A percentile compares a stretch with the other conserved stretches of the same genome.
Conservation (phyloP, 2,888 invertebrate genomes). For the Acrocyrtus sp. region DNA sequence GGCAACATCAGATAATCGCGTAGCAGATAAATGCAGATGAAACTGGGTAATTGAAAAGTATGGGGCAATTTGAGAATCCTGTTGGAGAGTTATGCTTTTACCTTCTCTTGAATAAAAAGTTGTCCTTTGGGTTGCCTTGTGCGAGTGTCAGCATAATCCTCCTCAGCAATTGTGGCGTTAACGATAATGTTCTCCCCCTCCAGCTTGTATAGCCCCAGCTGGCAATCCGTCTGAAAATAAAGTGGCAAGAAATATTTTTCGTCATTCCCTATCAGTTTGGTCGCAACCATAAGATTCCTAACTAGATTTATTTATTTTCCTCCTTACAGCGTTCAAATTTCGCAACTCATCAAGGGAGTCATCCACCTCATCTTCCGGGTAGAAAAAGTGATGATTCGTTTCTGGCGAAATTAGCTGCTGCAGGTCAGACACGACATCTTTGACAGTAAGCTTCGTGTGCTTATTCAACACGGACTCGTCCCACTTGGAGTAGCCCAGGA, state of each 20-base stretch:
- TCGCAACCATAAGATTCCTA: too few species aligned
- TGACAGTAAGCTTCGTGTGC: conserved; percentile 84
- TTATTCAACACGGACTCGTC: conserved; percentile 85
- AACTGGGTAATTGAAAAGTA: neutral
- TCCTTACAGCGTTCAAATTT: conserved; percentile 61
- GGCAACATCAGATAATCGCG: too few species aligned
- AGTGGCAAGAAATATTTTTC: too few species aligned
- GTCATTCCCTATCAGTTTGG: too few species aligned
- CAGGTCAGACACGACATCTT: conserved; percentile 83
- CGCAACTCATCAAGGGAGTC: conserved; percentile 49
- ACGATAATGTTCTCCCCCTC: conserved; percentile 90
- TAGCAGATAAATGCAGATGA: too few species aligned
- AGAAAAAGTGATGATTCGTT: conserved; percentile 60
- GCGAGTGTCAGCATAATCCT: conserved; percentile 68
- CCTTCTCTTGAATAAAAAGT: conserved; percentile 74
- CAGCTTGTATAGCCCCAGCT: conserved; percentile 84
- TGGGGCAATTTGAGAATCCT: conserved; percentile 14
- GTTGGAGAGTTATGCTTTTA: too few species aligned
- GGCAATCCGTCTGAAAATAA: conserved; percentile 81
- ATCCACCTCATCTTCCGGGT: conserved; percentile 57
- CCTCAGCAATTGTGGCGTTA: conserved; percentile 71
- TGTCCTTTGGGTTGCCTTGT: conserved; percentile 64
- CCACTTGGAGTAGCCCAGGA: conserved; percentile 89
- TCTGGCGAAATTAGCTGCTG: conserved; percentile 68
- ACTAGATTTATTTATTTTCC: too few species aligned